Evolutionary conservation across 2,888 invertebrate genomes (phyloP).

Genomic region (Gisinianus flammeolus): DNA sequence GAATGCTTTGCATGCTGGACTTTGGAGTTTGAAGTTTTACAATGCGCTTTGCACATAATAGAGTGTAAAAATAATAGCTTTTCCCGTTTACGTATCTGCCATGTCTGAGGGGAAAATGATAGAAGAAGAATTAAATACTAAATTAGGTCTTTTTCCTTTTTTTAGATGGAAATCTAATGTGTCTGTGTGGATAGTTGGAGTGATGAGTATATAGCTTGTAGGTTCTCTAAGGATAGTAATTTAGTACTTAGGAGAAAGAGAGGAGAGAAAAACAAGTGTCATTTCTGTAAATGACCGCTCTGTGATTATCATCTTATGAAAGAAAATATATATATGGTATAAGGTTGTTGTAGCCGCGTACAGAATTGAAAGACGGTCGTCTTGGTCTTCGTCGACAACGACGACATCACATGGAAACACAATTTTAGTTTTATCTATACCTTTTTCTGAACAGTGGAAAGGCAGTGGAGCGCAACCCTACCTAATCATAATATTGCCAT

Average conservation of each 20-base stretch:
- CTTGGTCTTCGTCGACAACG: background rate
- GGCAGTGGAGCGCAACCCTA: slow-evolving; percentile 22
- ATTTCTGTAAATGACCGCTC: slow-evolving; percentile 4
- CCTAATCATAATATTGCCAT: slow-evolving; percentile 17
- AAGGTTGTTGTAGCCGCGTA: background rate
- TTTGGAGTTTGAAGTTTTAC: too few relatives aligned
- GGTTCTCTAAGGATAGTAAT: background rate
- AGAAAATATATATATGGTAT: background rate
- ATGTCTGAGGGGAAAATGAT: too few relatives aligned
- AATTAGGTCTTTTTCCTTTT: too few relatives aligned
- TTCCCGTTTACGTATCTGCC: too few relatives aligned
- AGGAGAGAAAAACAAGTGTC: background rate
- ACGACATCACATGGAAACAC: slow-evolving; percentile 5
- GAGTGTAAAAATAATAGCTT: too few relatives aligned
- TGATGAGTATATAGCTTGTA: background rate
- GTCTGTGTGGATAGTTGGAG: too few relatives aligned
- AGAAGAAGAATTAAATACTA: too few relatives aligned
- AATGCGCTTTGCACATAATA: too few relatives aligned
- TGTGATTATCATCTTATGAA: slow-evolving; percentile 9
- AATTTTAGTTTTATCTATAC: too few relatives aligned
- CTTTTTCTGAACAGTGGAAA: too few relatives aligned
- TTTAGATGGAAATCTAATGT: too few relatives aligned
- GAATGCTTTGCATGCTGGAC: too few relatives aligned
- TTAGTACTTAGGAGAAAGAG: background rate
- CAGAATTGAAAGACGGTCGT: background rate